Conservation (phyloP, 2,888 invertebrate genomes). For the Napeogenes sylphis region DNA sequence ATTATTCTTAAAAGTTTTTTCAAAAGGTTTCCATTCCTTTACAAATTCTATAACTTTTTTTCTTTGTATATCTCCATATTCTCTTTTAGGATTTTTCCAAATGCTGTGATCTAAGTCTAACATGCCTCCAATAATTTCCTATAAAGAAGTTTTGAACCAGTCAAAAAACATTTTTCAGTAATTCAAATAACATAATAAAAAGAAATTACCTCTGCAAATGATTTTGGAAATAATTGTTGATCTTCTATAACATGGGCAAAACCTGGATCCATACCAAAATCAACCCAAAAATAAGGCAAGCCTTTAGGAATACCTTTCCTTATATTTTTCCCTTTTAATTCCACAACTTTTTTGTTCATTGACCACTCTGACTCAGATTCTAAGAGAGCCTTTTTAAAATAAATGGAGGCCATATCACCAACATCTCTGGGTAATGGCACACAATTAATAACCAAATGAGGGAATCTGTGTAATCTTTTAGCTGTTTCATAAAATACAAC, state of each 20-base stretch:
- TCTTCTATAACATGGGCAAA: constrained; percentile 99
- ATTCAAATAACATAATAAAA: not conserved
- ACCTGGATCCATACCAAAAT: constrained; percentile 93
- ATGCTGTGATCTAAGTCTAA: constrained; percentile 89
- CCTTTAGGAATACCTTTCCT: constrained; percentile 92
- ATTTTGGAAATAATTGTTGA: constrained; percentile 88
- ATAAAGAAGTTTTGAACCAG: constrained; percentile 34
- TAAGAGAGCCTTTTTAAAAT: constrained; percentile 97
- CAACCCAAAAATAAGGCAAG: constrained; percentile 95
- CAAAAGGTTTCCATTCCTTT: constrained; percentile 83
- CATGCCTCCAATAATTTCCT: constrained; percentile 97
- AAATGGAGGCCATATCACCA: constrained; percentile 94
- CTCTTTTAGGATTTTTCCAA: constrained; percentile 90
- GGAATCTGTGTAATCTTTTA: constrained; percentile 82
- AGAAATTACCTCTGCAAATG: constrained; percentile 89
- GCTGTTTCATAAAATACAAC: constrained; percentile 95
- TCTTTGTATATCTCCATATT: constrained; percentile 85
- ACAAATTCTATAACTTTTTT: constrained; percentile 86
- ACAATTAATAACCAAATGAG: constrained; percentile 94
- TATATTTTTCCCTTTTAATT: constrained; percentile 81
- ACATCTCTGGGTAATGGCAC: constrained; percentile 89
- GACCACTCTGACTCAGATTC: constrained; percentile 98
- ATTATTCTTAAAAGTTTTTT: constrained; percentile 65
- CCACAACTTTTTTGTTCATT: constrained; percentile 90
- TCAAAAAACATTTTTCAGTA: constrained; percentile 1